phyloP scores from a whole-genome alignment of 2,113 vertebrate species.

The Willisornis vidua region DNA sequence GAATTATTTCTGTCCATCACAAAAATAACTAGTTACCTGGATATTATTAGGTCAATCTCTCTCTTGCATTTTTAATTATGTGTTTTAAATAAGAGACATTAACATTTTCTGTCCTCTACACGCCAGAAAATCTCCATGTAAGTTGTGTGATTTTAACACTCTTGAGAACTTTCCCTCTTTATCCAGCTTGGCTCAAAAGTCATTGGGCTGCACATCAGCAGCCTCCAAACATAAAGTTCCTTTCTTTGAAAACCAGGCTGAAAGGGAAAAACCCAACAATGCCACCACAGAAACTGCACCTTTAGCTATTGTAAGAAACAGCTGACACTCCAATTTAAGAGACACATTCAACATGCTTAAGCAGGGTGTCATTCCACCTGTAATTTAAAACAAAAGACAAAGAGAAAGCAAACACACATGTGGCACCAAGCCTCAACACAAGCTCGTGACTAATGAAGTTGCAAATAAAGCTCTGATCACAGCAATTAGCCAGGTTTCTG shows the following conservation, averaged over 20 bases:
- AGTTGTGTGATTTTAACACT: neutral
- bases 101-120: neutral
- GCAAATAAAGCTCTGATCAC: slow-evolving; percentile 18
- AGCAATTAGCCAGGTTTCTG: neutral
- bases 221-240: neutral
- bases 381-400: slow-evolving; percentile 38
- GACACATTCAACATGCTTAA: slow-evolving; percentile 26
- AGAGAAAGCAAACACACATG: slow-evolving; percentile 41
- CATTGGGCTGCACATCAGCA: neutral
- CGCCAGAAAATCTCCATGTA: neutral
- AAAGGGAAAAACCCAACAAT: neutral
- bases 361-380: slow-evolving; percentile 52
- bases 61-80: neutral
- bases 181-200: neutral
- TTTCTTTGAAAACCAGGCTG: neutral
- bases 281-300: neutral
- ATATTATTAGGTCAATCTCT: neutral
- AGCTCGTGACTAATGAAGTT: slow-evolving; percentile 53
- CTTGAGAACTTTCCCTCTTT: neutral
- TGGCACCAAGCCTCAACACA: slow-evolving; percentile 31
- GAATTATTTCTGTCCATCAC: neutral
- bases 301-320: neutral
- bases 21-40: neutral
- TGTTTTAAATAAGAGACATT: neutral
- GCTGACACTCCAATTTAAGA: neutral